Evolutionary conservation across 2,113 vertebrate genomes (phyloP), one percentile per base, ranked within the genome.

Genomic region (Leiothrix lutea): DNA sequence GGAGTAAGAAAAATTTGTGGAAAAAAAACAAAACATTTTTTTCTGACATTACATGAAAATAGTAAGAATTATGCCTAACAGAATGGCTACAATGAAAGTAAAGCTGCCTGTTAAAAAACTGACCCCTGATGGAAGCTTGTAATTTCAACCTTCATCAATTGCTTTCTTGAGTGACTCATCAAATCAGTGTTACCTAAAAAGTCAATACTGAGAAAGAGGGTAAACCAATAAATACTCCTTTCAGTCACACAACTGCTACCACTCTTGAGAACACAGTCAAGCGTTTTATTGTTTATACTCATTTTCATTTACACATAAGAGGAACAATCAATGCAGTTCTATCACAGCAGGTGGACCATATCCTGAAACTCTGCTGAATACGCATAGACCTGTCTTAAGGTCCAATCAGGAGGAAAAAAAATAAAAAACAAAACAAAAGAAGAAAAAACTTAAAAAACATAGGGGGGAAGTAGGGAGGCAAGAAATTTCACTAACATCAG

Each of bases 261-360:
- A 93, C 67, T 95, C 93, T 97, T 95, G 91, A 88, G 92, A 97
- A 98, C 97, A 97, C 96, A 96, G 92, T 96, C 97, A 97, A 94
- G 95, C 96, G 24, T 97, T 98, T 98, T 94, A 98, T 97, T 97
- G 95, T 97, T 97, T 97, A 96, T 91, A 96, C 93, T 97, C 92
- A 97, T 96, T 98, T 97, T 96, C 96, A 97, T 93, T 97, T 97
- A 98, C 95, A 98, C 96, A 96, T 96, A 97, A 95, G 86, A 97
- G 81, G 90, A 96, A 97, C 95, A 98, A 93, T 96, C 96, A 97
- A 97, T 87, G 97, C 95, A 97, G 90, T 93, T 95, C 77, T 97
- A 94, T 97, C 96, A 97, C 96, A 97, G 96, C 78, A 97, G 95
- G 86, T 95, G 87, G 87, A 96, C 86, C 92, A 95, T 91, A 97